These are phyloP conservation scores for Dolichopus griseipennis DNA, from an alignment of 2,888 invertebrate species.

Conservation along the genomic window DNA sequence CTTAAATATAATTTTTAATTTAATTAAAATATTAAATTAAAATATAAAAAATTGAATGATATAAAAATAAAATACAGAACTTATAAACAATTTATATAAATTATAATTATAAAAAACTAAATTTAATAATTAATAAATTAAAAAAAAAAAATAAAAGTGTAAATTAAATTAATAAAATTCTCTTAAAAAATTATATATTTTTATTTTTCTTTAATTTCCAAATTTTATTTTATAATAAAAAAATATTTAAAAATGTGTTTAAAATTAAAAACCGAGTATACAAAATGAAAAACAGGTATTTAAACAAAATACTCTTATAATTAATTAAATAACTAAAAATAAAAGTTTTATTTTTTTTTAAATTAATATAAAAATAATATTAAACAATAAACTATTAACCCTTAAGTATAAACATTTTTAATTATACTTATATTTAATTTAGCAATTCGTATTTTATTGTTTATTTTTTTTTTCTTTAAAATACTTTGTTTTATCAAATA, in stretches of 20 bases:
- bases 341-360: neutral
- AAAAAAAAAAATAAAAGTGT: neutral
- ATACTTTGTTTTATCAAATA: too few species aligned
- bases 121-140: neutral
- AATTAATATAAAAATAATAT: too few species aligned
- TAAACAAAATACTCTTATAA: neutral
- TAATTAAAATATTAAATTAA: conserved; percentile 16
- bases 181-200: neutral
- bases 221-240: neutral
- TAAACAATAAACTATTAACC: too few species aligned
- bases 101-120: neutral
- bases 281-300: neutral
- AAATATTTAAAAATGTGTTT: conserved; percentile 3
- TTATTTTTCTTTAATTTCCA: neutral
- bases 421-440: neutral
- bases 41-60: conserved; percentile 14
- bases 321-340: neutral
- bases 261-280: neutral
- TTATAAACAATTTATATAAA: conserved; percentile 10
- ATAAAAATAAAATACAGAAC: conserved; percentile 10
- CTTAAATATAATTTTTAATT: conserved; percentile 10
- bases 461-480: too few species aligned
- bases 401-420: too few species aligned
- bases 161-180: neutral
- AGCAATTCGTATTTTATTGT: neutral